Evolutionary conservation across 2,113 vertebrate species (phyloP).

Genomic region (chimpanzee (Pan troglodytes)): DNA sequence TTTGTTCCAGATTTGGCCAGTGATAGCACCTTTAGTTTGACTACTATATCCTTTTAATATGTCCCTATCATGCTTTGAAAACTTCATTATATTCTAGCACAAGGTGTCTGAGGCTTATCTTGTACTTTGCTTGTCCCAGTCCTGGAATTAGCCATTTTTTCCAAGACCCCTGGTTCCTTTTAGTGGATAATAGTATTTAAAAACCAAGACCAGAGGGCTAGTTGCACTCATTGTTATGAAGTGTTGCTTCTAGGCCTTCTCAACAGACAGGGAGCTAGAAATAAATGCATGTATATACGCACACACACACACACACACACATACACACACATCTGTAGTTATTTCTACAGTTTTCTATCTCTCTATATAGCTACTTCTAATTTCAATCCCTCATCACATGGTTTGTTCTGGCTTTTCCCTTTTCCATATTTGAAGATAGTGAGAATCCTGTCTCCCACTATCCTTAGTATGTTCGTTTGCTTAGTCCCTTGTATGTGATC

Average conservation of each 20-base stretch:
- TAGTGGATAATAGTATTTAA: background rate
- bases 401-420: background rate
- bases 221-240: background rate
- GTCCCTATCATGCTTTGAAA: background rate
- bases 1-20: background rate
- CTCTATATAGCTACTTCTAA: background rate
- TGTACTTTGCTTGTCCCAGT: background rate
- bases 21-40: background rate
- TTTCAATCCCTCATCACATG: background rate
- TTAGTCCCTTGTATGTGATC: background rate
- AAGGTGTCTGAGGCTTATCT: background rate
- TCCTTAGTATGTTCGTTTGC: background rate
- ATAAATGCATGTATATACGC: background rate
- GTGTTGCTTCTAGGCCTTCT: background rate
- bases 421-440: background rate
- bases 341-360: background rate
- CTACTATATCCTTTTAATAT: background rate
- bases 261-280: background rate
- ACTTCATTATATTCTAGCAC: background rate
- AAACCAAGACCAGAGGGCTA: background rate
- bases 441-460: background rate
- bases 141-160: background rate
- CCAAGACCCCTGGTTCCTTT: background rate
- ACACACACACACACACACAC: background rate
- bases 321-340: background rate